Conservation (phyloP, 2,797 vertebrate species). For the Dromococcyx pavoninus region DNA sequence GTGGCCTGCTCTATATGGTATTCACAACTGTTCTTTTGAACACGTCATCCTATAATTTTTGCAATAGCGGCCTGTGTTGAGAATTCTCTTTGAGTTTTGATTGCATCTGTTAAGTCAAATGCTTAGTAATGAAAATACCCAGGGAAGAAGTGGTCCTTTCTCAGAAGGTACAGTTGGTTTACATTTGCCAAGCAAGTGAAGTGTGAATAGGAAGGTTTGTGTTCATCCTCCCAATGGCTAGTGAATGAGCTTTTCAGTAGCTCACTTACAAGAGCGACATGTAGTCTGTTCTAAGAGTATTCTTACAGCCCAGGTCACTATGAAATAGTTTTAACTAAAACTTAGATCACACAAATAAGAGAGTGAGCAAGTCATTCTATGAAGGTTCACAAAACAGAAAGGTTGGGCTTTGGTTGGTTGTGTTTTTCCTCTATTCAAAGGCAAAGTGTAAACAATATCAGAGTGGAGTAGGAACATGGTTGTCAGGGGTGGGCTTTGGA, state of each 20-base stretch:
- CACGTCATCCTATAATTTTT: background rate
- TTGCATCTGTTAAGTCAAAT: slow-evolving; percentile 26
- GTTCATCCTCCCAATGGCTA: background rate
- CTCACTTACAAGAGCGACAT: background rate
- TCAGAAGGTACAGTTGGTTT: background rate
- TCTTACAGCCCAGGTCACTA: background rate
- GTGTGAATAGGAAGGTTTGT: background rate
- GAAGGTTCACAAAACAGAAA: too few relatives aligned
- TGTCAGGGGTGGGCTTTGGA: too few relatives aligned
- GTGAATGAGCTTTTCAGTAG: background rate
- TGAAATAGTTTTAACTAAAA: background rate
- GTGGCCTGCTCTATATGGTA: background rate
- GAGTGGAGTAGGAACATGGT: too few relatives aligned
- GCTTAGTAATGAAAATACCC: background rate
- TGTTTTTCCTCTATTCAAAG: too few relatives aligned
- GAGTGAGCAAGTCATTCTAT: too few relatives aligned
- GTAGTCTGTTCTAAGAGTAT: background rate
- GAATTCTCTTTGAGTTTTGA: background rate
- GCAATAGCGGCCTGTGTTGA: background rate
- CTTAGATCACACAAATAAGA: background rate
- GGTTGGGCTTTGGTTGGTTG: too few relatives aligned
- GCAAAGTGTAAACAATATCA: too few relatives aligned
- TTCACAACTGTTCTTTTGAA: background rate
- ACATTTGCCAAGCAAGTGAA: background rate
- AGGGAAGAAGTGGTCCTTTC: slow-evolving; percentile 23